These are phyloP conservation scores for Hippocampus barbouri DNA, from an alignment of 2,113 vertebrate species.

Conservation along the genomic window DNA sequence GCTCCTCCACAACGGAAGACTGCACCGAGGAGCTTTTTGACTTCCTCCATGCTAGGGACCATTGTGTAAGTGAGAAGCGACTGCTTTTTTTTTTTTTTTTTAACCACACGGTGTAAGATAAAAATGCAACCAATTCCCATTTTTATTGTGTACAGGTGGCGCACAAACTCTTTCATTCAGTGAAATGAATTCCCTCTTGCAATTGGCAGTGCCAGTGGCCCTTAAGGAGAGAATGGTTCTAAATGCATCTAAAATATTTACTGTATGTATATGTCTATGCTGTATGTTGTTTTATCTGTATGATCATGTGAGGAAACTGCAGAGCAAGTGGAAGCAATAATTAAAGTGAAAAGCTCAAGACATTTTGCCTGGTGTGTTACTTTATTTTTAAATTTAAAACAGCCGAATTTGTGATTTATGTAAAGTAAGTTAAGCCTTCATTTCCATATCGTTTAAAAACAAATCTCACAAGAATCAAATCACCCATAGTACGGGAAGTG, in stretches of 20 bases:
- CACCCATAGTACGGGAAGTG: too few relatives aligned
- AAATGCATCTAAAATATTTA: conserved; percentile 18
- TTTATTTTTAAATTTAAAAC: background rate
- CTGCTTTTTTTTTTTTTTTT: background rate
- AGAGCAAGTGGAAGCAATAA: conserved; percentile 29
- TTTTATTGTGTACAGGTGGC: conserved; percentile 61
- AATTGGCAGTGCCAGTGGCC: conserved; percentile 8
- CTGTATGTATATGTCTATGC: conserved; percentile 37
- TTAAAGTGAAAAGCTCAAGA: conserved; percentile 42
- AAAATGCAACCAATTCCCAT: background rate
- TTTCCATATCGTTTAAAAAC: background rate
- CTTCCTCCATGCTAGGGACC: conserved; percentile 92
- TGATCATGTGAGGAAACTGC: conserved; percentile 41
- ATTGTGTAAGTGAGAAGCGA: conserved; percentile 81
- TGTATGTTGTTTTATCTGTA: conserved; percentile 47
- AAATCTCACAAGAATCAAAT: background rate
- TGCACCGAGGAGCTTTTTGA: conserved; percentile 96
- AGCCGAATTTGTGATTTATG: background rate
- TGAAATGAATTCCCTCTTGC: conserved; percentile 62
- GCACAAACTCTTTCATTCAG: conserved; percentile 73
- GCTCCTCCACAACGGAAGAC: conserved; percentile 81
- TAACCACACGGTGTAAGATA: background rate
- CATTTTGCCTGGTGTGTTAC: conserved; percentile 3
- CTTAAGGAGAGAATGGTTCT: conserved; percentile 28
- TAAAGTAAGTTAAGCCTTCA: background rate